Base-by-base conservation (phyloP, 2,113 vertebrate genomes). In the Mixornis gularis region DNA sequence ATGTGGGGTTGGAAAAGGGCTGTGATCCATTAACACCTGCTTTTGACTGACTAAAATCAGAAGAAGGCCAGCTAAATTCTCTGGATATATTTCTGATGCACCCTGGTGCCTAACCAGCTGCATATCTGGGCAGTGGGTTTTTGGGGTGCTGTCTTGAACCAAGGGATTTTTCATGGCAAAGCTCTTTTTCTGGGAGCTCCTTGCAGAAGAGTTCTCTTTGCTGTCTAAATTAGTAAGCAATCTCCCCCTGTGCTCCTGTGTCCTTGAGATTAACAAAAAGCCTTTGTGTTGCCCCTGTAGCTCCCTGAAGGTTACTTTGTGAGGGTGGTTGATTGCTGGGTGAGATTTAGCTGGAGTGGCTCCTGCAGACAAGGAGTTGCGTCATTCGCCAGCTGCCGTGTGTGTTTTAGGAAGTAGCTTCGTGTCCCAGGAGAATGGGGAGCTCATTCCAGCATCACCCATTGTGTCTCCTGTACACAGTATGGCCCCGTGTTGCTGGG, bases 321-420 rank as follows among this genome's bases (percentile, higher is more conserved):
- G 86, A 70, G 85, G 48, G 83, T 25, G 43, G 74, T 53, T 86
- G 94, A 98, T 98, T 98, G 98, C 98, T 97, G 98, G 90, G 97
- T 97, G 98, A 97, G 87, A 74, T 93, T 95, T 97, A 93, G 95
- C 96, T 93, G 97, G 97, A 97, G 96, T 96, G 84, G 78, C 94
- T 98, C 94, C 95, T 97, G 96, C 93, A 81, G 95, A 98, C 97
- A 97, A 96, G 93, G 97, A 95, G 73, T 93, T 96, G 89, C 60
- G 1, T 88, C 97, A 97, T 97, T 96, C 89, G 51, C 52, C 65
- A 77, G n/a, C 46, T 89, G 40, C 22, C 38, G 63, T 3, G 3
- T 44, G 62, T 32, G 36, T 64, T 74, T 91, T n/a, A 12, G 4
- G 13, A 56, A 74, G 44, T 59, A 60, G 26, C 3, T 26, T 36